These are phyloP conservation scores for Atta cephalotes DNA, from an alignment of 1,140 invertebrate genomes.

Conservation along the genomic window DNA sequence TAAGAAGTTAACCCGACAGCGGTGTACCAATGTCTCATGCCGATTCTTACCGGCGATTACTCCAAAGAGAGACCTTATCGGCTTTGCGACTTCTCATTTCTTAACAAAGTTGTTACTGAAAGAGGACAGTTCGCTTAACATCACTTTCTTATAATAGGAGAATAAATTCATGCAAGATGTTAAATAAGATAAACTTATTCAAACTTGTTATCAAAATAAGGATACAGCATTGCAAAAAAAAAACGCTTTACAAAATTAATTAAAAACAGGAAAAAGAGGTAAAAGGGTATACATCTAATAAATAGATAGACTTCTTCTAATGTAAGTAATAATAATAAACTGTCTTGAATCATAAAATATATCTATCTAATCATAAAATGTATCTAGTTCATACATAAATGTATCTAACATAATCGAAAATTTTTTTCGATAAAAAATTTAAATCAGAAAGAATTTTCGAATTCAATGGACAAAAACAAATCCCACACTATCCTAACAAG, in stretches of 20 bases:
- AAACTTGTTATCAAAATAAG: constrained; percentile 9
- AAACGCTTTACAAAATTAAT: background rate
- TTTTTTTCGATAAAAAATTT: background rate
- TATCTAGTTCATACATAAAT: background rate
- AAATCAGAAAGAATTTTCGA: background rate
- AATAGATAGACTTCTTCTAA: background rate
- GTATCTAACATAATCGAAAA: background rate
- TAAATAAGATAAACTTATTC: constrained; percentile 10
- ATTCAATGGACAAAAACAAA: constrained; percentile 48
- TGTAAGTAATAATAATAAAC: background rate
- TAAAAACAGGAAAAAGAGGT: background rate
- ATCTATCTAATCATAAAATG: background rate
- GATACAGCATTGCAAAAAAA: background rate
- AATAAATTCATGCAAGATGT: constrained; percentile 29
- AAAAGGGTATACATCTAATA: background rate
- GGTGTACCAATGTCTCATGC: constrained; percentile 37
- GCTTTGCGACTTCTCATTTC: constrained; percentile 42
- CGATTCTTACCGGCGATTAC: constrained; percentile 66
- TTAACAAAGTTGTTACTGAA: constrained; percentile 57
- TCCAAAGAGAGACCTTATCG: constrained; percentile 68
- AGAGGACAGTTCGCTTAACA: background rate
- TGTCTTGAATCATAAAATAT: background rate
- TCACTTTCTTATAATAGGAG: constrained; percentile 16
- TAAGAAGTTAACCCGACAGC: constrained; percentile 67
- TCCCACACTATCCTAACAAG: background rate